Evolutionary conservation across 1,140 invertebrate species (phyloP).

Genomic region (Drosophila burlai): DNA sequence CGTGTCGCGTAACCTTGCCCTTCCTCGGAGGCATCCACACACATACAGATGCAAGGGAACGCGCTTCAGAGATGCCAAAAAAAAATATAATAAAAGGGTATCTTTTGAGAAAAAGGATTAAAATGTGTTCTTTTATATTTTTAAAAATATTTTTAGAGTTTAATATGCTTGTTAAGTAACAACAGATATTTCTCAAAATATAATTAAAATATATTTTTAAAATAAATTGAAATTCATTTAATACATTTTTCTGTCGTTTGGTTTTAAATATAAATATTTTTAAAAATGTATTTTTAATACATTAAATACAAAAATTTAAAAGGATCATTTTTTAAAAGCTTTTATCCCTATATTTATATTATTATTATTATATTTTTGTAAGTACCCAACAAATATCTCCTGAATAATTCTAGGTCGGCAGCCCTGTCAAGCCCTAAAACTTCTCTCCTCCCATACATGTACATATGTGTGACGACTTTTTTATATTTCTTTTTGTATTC

Average conservation of each 20-base stretch:
- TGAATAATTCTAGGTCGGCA: background rate
- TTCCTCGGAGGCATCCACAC: constrained; percentile 34
- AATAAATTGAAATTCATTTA: no score
- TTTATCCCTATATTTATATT: background rate
- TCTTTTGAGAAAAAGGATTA: background rate
- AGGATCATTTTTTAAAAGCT: background rate
- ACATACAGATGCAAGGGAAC: constrained; percentile 27
- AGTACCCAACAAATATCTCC: background rate
- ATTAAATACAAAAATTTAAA: background rate
- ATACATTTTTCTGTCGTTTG: background rate
- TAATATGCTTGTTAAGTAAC: background rate
- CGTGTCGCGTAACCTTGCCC: constrained; percentile 80
- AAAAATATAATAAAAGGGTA: background rate
- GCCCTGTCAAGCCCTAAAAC: background rate
- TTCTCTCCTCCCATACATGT: background rate
- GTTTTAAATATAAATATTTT: background rate
- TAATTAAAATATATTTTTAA: background rate
- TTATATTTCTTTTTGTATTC: constrained; percentile 12
- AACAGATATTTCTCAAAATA: no score
- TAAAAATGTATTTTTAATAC: background rate
- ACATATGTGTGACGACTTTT: constrained; percentile 12
- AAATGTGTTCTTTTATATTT: background rate
- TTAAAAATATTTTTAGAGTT: background rate
- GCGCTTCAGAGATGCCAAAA: constrained; percentile 4
- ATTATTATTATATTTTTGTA: no score